Base-by-base conservation (phyloP, 2,113 vertebrate genomes). In the Mesitornis unicolor region DNA sequence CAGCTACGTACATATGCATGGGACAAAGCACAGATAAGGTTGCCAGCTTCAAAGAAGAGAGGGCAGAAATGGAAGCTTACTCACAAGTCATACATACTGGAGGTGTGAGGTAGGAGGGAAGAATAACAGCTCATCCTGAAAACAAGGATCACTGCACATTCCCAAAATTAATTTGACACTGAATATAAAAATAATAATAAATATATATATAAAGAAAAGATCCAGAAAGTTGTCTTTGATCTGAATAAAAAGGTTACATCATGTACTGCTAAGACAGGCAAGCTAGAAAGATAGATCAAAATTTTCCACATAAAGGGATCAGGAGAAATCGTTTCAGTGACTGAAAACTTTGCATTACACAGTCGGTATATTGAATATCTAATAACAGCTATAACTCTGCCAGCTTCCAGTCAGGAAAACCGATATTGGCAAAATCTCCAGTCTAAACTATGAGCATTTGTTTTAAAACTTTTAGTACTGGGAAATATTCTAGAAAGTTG, bases 11-110 rank as follows among this genome's bases (percentile, higher is more conserved):
- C 43, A 92, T 43, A 75, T 35, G 56, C 33, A 94, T 1, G 84
- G 63, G 75, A 84, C 1, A 1, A 95, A 91, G 85, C 45, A 67
- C 43, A 84, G 78, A 74, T 21, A 88, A 95, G 68, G 78, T 20
- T 96, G 79, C 84, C 92, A 91, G 75, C 60, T 96, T 86, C 71
- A 67, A 88, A 93, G 67, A 93, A 26, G 33, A 96, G 74, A 96
- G 59, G 67, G 92, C 90, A 96, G 94, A 96, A 97, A 96, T 90
- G 93, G 92, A 96, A 97, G 59, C 90, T 97, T 97, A 96, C 75
- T 96, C 92, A 96, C 63, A 93, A 97, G 92, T 97, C 95, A 96
- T 77, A 93, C 94, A 74, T 59, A 90, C 82, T 88, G 95, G 84
- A 91, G 96, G 95, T 87, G 95, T 95, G 38, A 95, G 82, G 96